These are phyloP conservation scores for Campoletis sonorensis DNA, from an alignment of 1,140 invertebrate genomes.

Conservation along the genomic window DNA sequence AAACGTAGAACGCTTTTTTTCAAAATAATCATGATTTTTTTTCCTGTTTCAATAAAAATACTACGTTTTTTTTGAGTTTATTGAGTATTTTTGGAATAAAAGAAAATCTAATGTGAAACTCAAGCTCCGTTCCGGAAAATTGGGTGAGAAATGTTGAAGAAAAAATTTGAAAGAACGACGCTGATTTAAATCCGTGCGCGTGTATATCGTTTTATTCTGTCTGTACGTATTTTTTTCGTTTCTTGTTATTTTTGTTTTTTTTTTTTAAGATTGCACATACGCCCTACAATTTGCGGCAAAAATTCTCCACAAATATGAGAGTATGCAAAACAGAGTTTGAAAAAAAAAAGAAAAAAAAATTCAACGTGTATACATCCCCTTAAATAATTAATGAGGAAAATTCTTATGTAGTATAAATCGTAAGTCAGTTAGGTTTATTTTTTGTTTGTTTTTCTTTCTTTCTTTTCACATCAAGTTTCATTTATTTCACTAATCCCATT, in stretches of 20 bases:
- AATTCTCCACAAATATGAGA: conserved; percentile 2
- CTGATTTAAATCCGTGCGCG: too few species aligned
- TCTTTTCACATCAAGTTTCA: conserved; percentile 49
- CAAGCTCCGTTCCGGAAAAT: too few species aligned
- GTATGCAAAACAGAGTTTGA: conserved; percentile 20
- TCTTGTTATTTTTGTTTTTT: conserved; percentile 22
- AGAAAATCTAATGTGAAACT: too few species aligned
- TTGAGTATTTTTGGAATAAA: too few species aligned
- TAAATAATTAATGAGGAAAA: conserved; percentile 59
- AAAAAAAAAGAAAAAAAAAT: conserved; percentile 24
- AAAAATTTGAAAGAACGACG: too few species aligned
- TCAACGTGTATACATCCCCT: conserved; percentile 44
- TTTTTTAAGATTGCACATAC: conserved; percentile 27
- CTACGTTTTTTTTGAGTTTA: too few species aligned
- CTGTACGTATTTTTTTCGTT: background rate
- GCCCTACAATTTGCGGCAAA: conserved; percentile 4
- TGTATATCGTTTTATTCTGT: too few species aligned
- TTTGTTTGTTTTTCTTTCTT: conserved; percentile 51
- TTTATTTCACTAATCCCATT: conserved; percentile 86
- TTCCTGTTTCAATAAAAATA: too few species aligned
- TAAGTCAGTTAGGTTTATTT: conserved; percentile 59
- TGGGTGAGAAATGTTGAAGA: too few species aligned
- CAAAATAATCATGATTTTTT: too few species aligned
- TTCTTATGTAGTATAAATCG: conserved; percentile 67
- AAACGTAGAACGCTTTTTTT: too few species aligned